Base-by-base conservation (phyloP, 37 sponge, comb jelly and placozoan genomes). In the Halisarca cf. caerulea region DNA sequence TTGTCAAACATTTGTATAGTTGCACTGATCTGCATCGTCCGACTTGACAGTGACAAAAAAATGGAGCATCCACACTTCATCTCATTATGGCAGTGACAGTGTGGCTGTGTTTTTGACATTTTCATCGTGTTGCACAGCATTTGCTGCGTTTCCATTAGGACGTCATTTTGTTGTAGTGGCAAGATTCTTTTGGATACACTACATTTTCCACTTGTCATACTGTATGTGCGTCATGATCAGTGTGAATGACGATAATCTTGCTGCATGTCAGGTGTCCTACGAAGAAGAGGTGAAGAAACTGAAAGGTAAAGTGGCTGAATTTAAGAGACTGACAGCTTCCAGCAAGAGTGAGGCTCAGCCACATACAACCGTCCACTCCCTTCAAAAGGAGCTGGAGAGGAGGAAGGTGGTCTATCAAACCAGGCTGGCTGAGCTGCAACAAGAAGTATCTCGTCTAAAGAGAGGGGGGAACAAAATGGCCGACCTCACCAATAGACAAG, bases 361-460 rank as follows among this genome's bases (percentile, higher is more conserved):
- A 21, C 62, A 80, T 34, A 58, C 81, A 2, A 58, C 62, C 28
- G 62, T 60, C 20, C 59, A 80, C 2, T 59, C 81, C 39, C 41
- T 80, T 21, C 62, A 80, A 23, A 80, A 58, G 40, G 81, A 80
- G 9, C 60, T 80, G 36, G 59, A 80, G 62, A 58, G 35, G n/a
- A 61, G 17, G 60, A 80, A 80, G 24, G 58, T 34, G n/a, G 43
- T 58, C 14, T 39, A 80, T 80, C 36, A 80, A 24, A n/a, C 60
- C 59, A 55, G 32, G 41, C 3, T 61, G 3, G 59, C 81, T 6
- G 62, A 80, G 41, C 14, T 80, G 59, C 27, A 32, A 17, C 36
- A 58, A 2, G 81, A 80, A 20, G 25, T 80, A 35, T 0, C n/a
- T 21, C 8, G 6, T 2, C 77, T 74, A 2, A 74, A 74, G 77